Base-by-base conservation (phyloP, 2,797 vertebrate species). In the Lepus oiostolus region DNA sequence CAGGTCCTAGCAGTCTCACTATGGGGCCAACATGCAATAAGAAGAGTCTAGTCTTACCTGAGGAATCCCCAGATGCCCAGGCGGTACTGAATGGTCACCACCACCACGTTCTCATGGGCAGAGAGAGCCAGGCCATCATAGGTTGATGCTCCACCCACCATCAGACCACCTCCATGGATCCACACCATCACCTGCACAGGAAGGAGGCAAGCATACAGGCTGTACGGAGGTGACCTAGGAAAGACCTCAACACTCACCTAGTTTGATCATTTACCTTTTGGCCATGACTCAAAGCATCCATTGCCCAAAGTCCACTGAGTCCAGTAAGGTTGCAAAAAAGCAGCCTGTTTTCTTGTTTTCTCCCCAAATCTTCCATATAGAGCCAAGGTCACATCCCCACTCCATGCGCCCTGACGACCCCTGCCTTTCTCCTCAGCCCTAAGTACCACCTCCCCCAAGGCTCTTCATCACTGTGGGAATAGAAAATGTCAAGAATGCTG, bases 61-160 rank as follows among this genome's bases (percentile, higher is more conserved):
- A 99, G 97, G 92, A 98, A 99, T 30, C 99, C 99, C 93, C 98
- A 97, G 85, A 99, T 98, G 86, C 98, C 98, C 6, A 99, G 98
- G 24, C 99, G 98, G 93, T 99, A 99, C 90, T 99, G 99, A 83
- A 99, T 98, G n/a, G 97, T 60, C 65, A 99, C 99, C 42, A 98
- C 96, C 35, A 99, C 97, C 24, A 99, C 97, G 28, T 98, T 98
- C 92, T 99, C 98, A 92, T 98, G 98, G 10, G 98, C 98, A 75
- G 98, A 98, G 22, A 99, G 85, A 0, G 96, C 94, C 70, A 98
- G 88, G 1, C 98, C 98, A 7, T 99, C 98, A 68, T 97, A 98
- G 75, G 96, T 97, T 7, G 98, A 97, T 17, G 98, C 98, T 1
- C 98, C 98, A 0, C 98, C 98, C 28, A 98, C 24, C 0, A 91